phyloP scores from a whole-genome alignment of 2,797 vertebrate genomes.

The Margarornis squamiger region DNA sequence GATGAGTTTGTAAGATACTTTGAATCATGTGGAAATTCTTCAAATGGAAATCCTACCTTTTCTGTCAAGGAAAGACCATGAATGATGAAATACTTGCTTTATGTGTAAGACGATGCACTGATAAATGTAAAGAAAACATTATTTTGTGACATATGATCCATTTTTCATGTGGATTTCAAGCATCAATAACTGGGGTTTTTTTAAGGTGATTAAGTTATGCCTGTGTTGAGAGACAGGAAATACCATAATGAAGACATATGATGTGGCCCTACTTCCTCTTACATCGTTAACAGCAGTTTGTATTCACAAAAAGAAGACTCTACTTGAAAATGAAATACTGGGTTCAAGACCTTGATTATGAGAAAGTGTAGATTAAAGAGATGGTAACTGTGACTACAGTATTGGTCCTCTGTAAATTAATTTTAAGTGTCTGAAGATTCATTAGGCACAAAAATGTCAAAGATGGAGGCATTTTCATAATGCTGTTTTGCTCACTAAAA shows the following conservation, averaged over 20 bases:
- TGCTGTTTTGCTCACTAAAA: neutral
- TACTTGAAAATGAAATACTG: neutral
- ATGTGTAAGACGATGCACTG: neutral
- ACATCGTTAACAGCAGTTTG: neutral
- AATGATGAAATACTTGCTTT: neutral
- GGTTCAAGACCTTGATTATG: neutral
- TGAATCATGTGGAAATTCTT: neutral
- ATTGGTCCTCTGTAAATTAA: neutral
- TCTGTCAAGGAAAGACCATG: neutral
- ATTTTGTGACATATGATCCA: rapidly evolving
- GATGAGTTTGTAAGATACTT: neutral
- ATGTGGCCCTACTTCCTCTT: neutral
- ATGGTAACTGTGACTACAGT: neutral
- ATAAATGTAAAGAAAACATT: neutral
- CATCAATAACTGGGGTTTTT: neutral
- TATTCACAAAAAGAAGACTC: neutral
- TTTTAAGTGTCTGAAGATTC: neutral
- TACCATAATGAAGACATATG: neutral
- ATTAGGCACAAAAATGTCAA: neutral
- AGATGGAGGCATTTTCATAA: neutral
- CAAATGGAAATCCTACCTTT: neutral
- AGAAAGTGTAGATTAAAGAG: neutral
- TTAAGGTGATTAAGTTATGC: neutral
- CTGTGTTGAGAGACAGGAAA: neutral
- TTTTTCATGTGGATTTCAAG: neutral